phyloP scores from a whole-genome alignment of 1,140 invertebrate genomes.

The Trachymyrmex septentrionalis region DNA sequence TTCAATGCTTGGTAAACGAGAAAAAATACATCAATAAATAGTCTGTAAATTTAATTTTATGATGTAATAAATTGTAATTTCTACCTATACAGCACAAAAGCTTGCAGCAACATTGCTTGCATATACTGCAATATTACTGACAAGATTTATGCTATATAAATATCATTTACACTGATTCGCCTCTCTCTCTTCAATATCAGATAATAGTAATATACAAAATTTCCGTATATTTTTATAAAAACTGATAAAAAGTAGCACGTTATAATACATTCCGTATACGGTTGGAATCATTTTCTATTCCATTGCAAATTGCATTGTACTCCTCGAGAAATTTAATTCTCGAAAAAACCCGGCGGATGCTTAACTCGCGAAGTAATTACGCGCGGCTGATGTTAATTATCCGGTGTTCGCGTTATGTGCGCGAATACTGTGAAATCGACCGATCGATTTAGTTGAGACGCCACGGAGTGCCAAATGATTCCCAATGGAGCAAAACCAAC shows the following conservation, averaged over 20 bases:
- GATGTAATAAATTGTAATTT: neutral
- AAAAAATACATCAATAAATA: neutral
- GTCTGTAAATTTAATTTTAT: neutral
- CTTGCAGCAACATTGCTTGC: no score
- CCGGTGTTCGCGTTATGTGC: constrained; percentile 27
- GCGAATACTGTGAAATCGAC: constrained; percentile 58
- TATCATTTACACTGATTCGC: neutral
- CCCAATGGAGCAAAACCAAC: constrained; percentile 68
- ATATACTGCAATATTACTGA: no score
- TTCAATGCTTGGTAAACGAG: neutral
- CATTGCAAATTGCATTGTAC: neutral
- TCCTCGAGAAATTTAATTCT: constrained; percentile 61
- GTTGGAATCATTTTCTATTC: neutral
- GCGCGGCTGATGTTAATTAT: constrained; percentile 46
- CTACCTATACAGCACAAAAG: no score
- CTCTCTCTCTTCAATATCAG: neutral
- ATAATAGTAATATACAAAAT: neutral
- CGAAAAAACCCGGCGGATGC: neutral
- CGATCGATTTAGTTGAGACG: constrained; percentile 63
- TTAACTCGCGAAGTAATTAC: constrained; percentile 34
- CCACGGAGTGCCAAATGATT: constrained; percentile 60
- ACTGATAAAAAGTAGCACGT: neutral
- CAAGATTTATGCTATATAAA: no score
- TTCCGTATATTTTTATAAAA: neutral
- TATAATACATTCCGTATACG: neutral